phyloP scores from a whole-genome alignment of 2,797 vertebrate genomes.

The Triplophysa bombifrons region DNA sequence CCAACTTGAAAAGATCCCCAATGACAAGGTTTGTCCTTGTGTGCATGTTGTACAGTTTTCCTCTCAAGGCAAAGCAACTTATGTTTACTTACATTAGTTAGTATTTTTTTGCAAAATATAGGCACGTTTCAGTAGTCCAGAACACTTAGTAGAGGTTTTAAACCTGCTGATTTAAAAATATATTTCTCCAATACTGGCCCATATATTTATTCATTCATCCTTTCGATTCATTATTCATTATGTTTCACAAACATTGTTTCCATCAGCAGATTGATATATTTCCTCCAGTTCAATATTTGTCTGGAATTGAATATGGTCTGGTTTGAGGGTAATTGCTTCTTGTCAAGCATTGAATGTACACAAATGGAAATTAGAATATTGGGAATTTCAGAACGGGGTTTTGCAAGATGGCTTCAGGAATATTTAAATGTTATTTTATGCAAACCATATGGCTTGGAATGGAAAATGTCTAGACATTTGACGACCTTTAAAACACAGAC shows the following conservation, averaged over 20 bases:
- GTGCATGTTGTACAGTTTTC: neutral
- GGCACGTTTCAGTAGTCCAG: no score
- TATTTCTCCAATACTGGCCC: neutral
- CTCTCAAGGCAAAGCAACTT: neutral
- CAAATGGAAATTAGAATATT: neutral
- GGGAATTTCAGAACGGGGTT: neutral
- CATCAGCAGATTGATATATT: neutral
- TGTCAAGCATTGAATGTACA: slow-evolving; percentile 3
- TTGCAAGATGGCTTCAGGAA: neutral
- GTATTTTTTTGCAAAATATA: neutral
- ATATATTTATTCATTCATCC: neutral
- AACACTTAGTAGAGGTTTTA: no score
- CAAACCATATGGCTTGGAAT: slow-evolving; percentile 2
- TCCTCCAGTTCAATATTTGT: slow-evolving; percentile 1
- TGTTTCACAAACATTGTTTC: neutral
- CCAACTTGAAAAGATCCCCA: neutral
- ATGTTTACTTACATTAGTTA: neutral
- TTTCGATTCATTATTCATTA: neutral
- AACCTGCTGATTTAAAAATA: neutral
- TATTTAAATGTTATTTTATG: neutral
- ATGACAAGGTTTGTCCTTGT: neutral
- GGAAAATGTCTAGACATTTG: slow-evolving; percentile 17
- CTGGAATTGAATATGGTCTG: slow-evolving; percentile 9
- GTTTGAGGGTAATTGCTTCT: slow-evolving; percentile 5
- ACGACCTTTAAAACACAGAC: slow-evolving; percentile 38